Evolutionary conservation across 2,888 invertebrate species (phyloP).

Genomic region (Cheilosia urbana): DNA sequence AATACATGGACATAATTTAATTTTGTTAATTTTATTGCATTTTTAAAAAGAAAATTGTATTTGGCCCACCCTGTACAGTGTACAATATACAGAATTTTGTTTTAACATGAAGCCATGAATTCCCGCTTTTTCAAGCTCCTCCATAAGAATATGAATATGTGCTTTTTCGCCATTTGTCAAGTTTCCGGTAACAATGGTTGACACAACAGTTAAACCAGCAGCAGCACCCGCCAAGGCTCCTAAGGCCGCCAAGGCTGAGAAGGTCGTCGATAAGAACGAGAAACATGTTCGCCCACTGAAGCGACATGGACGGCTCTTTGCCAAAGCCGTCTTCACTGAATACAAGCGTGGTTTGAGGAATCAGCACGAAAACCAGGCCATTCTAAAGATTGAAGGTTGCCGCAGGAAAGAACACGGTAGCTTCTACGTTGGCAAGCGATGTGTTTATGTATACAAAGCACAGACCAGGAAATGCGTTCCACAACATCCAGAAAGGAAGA

Average conservation of each 20-base stretch:
- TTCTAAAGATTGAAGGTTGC: conserved; percentile 97
- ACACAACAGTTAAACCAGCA: conserved; percentile 82
- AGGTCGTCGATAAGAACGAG: conserved; percentile 78
- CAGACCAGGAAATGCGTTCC: conserved; percentile 95
- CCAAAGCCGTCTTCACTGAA: conserved; percentile 98
- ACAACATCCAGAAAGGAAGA: conserved; percentile 92
- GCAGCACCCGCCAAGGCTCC: conserved; percentile 79
- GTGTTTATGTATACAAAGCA: conserved; percentile 98
- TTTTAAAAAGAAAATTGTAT: too few relatives aligned
- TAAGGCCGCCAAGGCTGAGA: conserved; percentile 81
- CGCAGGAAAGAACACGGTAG: conserved; percentile 90
- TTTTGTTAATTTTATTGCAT: too few relatives aligned
- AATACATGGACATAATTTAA: too few relatives aligned
- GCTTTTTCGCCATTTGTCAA: too few relatives aligned
- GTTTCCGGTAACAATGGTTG: conserved; percentile 84
- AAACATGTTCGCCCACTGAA: conserved; percentile 81
- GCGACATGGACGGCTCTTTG: conserved; percentile 94
- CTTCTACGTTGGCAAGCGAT: conserved; percentile 98
- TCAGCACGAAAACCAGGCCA: conserved; percentile 98
- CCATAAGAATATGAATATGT: too few relatives aligned
- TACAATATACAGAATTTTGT: too few relatives aligned
- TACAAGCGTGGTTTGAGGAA: conserved; percentile 98
- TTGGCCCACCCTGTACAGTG: too few relatives aligned
- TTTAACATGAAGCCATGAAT: too few relatives aligned
- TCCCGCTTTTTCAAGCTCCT: too few relatives aligned